phyloP scores from a whole-genome alignment of 2,113 vertebrate species.

The Sinocyclocheilus anshuiensis region DNA sequence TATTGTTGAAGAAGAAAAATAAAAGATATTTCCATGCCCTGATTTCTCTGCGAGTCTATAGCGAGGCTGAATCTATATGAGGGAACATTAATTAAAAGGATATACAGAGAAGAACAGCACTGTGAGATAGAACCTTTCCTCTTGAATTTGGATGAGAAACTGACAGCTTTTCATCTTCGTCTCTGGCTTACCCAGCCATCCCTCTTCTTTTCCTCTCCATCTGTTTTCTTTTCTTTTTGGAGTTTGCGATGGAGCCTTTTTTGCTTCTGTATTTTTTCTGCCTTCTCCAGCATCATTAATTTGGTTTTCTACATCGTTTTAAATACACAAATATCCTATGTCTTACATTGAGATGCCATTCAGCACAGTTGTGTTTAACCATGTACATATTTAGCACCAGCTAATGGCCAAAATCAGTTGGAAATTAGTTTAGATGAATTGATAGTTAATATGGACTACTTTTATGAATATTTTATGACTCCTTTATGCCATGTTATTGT shows the following conservation, averaged over 20 bases:
- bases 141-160: conserved; percentile 36
- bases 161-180: conserved; percentile 46
- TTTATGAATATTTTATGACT: not conserved
- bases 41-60: not conserved
- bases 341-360: not conserved
- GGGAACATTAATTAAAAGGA: conserved; percentile 34
- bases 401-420: not conserved
- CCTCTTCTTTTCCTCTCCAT: conserved; percentile 37
- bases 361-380: not conserved
- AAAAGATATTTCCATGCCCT: not conserved
- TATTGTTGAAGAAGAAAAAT: not conserved
- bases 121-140: conserved; percentile 22
- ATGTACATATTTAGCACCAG: not conserved
- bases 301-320: not conserved
- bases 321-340: not conserved
- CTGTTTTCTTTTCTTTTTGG: conserved; percentile 19
- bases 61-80: conserved; percentile 15
- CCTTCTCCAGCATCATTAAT: not conserved
- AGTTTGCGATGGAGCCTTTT: not conserved
- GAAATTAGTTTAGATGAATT: not conserved
- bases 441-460: not conserved
- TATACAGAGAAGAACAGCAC: not conserved
- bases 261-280: not conserved
- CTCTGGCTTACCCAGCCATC: conserved; percentile 24
- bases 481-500: not conserved